These are phyloP conservation scores for Acrossocheilus wenchowensis DNA, from an alignment of 2,797 vertebrate species.

Conservation along the genomic window DNA sequence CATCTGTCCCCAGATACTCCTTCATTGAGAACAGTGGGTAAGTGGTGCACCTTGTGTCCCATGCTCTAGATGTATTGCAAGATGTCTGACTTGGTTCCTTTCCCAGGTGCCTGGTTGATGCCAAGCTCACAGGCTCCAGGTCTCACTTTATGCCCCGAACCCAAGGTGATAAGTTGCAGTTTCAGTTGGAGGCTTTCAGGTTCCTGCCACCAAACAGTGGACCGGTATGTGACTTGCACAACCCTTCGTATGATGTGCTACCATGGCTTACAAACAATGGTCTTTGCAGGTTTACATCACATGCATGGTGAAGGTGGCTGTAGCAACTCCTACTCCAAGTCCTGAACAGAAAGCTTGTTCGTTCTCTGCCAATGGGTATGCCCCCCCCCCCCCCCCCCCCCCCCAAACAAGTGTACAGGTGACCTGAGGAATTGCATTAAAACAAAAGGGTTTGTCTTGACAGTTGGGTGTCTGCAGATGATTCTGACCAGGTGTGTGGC, in stretches of 20 bases:
- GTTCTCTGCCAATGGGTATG: conserved; percentile 64
- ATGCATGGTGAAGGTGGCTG: conserved; percentile 72
- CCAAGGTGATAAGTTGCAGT: conserved; percentile 61
- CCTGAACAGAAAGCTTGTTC: conserved; percentile 72
- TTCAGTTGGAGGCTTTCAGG: conserved; percentile 75
- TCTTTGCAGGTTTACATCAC: conserved; percentile 73
- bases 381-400: neutral
- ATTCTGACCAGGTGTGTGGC: conserved; percentile 57
- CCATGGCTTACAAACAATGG: neutral
- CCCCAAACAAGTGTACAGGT: neutral
- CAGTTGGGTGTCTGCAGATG: conserved; percentile 72
- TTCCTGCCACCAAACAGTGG: conserved; percentile 66
- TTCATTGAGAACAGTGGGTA: conserved; percentile 54
- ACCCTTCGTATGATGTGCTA: accelerated
- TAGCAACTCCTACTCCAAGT: neutral
- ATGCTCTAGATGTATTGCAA: neutral
- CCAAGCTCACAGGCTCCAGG: conserved; percentile 63
- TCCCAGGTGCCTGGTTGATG: conserved; percentile 74
- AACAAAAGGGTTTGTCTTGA: neutral
- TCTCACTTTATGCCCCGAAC: conserved; percentile 69
- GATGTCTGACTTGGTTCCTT: neutral
- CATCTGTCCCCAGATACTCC: conserved; percentile 35
- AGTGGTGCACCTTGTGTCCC: neutral
- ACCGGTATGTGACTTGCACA: conserved; percentile 45
- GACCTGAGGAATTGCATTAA: accelerated